phyloP scores from a whole-genome alignment of 1,140 invertebrate species.

The Heliconius melpomene region DNA sequence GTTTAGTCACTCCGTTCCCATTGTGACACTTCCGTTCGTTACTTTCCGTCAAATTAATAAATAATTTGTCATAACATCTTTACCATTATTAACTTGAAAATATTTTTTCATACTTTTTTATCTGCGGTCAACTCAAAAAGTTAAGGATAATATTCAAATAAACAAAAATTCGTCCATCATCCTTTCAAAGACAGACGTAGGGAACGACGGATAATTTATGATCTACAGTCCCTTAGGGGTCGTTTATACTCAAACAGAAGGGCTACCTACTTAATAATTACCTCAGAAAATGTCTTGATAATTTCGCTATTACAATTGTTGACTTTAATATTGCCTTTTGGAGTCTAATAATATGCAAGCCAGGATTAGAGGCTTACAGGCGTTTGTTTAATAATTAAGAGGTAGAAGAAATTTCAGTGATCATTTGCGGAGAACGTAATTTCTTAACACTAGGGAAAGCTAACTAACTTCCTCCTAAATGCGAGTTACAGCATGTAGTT shows the following conservation, averaged over 20 bases:
- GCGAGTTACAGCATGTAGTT: too few relatives aligned
- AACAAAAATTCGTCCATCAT: slow-evolving; percentile 30
- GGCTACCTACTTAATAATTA: not conserved
- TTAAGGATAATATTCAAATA: slow-evolving; percentile 18
- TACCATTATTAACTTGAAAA: too few relatives aligned
- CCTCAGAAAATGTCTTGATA: not conserved
- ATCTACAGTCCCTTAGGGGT: slow-evolving; percentile 23
- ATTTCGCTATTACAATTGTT: not conserved
- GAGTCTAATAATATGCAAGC: too few relatives aligned
- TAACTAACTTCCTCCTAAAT: too few relatives aligned
- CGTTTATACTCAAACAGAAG: slow-evolving; percentile 21
- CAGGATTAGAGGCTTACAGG: too few relatives aligned
- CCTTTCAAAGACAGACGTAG: slow-evolving; percentile 29
- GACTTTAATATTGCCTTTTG: not conserved
- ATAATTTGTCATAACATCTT: too few relatives aligned
- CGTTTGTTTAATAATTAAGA: too few relatives aligned
- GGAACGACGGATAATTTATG: slow-evolving; percentile 29
- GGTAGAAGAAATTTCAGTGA: too few relatives aligned
- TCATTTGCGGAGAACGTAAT: too few relatives aligned
- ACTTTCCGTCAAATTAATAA: not conserved
- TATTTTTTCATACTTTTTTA: not conserved
- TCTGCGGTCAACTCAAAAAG: not conserved
- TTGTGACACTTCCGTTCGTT: too few relatives aligned
- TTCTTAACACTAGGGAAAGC: too few relatives aligned
- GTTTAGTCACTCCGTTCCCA: too few relatives aligned